Conservation (phyloP, 2,113 vertebrate genomes). For the Excalfactoria chinensis region DNA sequence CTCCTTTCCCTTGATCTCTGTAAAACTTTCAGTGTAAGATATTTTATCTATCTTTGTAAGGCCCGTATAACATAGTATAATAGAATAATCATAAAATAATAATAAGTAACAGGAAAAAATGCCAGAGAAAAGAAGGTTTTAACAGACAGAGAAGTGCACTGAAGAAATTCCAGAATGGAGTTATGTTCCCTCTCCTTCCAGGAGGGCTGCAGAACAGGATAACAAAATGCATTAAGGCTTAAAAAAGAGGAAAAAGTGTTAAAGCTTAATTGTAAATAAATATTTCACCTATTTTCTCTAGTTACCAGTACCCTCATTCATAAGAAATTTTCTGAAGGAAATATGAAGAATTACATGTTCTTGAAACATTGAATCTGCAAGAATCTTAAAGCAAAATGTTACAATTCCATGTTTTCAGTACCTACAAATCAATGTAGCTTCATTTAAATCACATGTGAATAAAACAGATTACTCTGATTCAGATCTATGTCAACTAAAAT, state of each 20-base stretch:
- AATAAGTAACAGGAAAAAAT: not conserved
- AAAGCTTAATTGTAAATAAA: not conserved
- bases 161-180: not conserved
- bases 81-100: not conserved
- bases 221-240: not conserved
- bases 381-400: not conserved
- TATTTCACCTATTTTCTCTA: not conserved
- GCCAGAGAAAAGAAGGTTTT: not conserved
- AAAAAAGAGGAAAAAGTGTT: not conserved
- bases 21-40: not conserved
- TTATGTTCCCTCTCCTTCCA: not conserved
- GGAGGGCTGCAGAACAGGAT: not conserved
- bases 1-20: not conserved
- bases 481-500: not conserved
- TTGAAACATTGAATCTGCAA: not conserved
- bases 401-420: not conserved
- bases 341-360: not conserved
- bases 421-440: not conserved
- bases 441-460: not conserved
- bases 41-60: fast-evolving
- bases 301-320: not conserved
- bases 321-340: not conserved
- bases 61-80: not conserved
- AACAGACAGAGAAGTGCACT: not conserved
- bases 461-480: not conserved